Evolutionary conservation across 2,888 invertebrate species (phyloP).

Genomic region (Hypsopygia costalis): DNA sequence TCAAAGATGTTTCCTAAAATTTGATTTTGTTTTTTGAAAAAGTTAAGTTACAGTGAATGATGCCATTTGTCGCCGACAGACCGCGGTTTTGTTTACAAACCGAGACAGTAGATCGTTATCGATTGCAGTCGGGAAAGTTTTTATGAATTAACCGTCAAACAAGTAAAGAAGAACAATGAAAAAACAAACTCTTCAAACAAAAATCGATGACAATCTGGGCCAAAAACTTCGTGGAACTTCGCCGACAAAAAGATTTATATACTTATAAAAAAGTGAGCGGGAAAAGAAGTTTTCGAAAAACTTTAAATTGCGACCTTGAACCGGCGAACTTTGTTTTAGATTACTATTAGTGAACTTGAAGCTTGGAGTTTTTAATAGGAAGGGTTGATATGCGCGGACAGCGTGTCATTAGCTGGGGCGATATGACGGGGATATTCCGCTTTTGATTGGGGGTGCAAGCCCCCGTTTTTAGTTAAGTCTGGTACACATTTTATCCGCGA

Average conservation of each 20-base stretch:
- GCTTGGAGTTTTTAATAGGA: slow-evolving; percentile 67
- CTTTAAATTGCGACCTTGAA: slow-evolving; percentile 82
- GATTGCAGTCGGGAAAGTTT: slow-evolving; percentile 76
- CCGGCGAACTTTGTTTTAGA: slow-evolving; percentile 76
- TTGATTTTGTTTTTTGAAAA: slow-evolving; percentile 2
- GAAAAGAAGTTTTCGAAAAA: slow-evolving; percentile 78
- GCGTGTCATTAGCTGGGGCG: slow-evolving; percentile 47
- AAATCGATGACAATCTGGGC: slow-evolving; percentile 82
- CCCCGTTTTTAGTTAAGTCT: slow-evolving; percentile 36
- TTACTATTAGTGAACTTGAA: slow-evolving; percentile 75
- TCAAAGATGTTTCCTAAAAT: not conserved
- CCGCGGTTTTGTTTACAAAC: slow-evolving; percentile 65
- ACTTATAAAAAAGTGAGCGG: slow-evolving; percentile 79
- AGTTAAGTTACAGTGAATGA: not conserved
- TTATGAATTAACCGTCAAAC: slow-evolving; percentile 81
- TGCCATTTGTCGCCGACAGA: slow-evolving; percentile 13
- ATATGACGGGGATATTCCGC: slow-evolving; percentile 49
- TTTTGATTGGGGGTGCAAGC: slow-evolving; percentile 39
- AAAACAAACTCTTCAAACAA: slow-evolving; percentile 81
- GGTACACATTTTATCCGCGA: slow-evolving; percentile 43
- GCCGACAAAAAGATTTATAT: slow-evolving; percentile 80
- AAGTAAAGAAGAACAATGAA: slow-evolving; percentile 81
- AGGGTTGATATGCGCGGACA: slow-evolving; percentile 55
- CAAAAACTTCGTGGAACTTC: slow-evolving; percentile 77
- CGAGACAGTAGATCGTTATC: slow-evolving; percentile 53